A percentile compares a stretch with the other conserved stretches of the same genome.
These are phyloP conservation scores for Thalassophryne amazonica DNA, from an alignment of 2,797 vertebrate species.

Conservation along the genomic window DNA sequence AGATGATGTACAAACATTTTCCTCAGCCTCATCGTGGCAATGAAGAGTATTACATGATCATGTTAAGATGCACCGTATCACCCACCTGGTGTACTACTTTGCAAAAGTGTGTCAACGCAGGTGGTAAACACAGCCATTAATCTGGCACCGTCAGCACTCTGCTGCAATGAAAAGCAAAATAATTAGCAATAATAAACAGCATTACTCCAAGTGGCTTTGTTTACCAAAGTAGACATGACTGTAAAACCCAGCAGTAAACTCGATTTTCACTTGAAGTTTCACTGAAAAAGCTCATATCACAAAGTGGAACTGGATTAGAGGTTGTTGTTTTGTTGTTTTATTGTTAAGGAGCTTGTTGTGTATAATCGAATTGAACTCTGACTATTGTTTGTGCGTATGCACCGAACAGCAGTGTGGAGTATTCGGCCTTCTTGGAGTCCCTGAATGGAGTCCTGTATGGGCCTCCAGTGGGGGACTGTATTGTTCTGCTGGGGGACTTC, in stretches of 20 bases:
- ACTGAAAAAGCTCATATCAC: neutral
- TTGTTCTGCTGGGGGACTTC: no score
- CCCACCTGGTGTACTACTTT: conserved; percentile 45
- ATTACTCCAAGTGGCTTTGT: conserved; percentile 11
- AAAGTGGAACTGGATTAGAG: neutral
- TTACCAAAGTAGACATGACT: conserved; percentile 9
- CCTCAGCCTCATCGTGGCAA: conserved; percentile 7
- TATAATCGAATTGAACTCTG: no score
- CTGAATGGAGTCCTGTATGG: no score
- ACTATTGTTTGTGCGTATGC: no score
- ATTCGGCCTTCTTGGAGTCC: no score
- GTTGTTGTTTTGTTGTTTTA: no score
- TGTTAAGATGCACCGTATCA: conserved; percentile 14
- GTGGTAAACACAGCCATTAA: conserved; percentile 36
- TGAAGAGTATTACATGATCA: conserved; percentile 27
- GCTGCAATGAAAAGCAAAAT: conserved; percentile 22
- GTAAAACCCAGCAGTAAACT: neutral
- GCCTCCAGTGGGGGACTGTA: no score
- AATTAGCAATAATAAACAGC: conserved; percentile 16
- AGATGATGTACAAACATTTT: conserved; percentile 10
- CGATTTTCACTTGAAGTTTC: neutral
- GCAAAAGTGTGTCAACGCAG: conserved; percentile 43
- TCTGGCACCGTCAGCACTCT: conserved; percentile 9
- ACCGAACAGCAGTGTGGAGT: no score
- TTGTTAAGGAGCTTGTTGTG: no score